Percentiles rank a stretch among this genome's conserved stretches.
phyloP scores from a whole-genome alignment of 2,113 vertebrate genomes.

The Pardalotus punctatus region DNA sequence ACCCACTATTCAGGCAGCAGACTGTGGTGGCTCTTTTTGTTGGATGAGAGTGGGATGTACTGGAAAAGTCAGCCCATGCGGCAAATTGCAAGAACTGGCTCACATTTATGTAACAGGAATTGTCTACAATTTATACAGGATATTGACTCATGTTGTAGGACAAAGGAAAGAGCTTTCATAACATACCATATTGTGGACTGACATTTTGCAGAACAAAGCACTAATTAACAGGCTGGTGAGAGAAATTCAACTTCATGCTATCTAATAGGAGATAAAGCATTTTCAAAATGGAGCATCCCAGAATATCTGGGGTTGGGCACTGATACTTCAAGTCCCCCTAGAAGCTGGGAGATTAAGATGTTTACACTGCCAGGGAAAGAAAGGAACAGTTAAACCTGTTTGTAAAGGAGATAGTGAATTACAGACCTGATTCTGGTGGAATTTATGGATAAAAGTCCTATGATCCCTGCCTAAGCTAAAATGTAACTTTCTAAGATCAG shows the following conservation, averaged over 20 bases:
- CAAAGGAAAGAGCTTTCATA: slow-evolving; percentile 52
- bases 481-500: background rate
- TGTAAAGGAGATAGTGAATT: background rate
- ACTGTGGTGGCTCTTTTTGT: background rate
- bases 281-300: background rate
- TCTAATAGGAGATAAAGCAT: background rate
- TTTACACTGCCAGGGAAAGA: background rate
- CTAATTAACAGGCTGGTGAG: background rate
- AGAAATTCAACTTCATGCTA: background rate
- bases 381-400: background rate
- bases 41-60: background rate
- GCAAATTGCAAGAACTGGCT: slow-evolving; percentile 25
- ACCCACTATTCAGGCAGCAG: background rate
- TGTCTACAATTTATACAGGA: slow-evolving; percentile 45
- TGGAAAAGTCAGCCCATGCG: background rate
- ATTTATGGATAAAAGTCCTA: background rate
- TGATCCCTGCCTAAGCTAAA: background rate
- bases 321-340: background rate
- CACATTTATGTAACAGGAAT: slow-evolving; percentile 59
- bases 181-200: background rate
- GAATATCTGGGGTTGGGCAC: background rate
- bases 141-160: slow-evolving; percentile 52
- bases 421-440: background rate
- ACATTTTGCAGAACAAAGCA: slow-evolving; percentile 12
- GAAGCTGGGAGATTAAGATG: background rate